These are phyloP conservation scores for Ambastaia sidthimunki DNA, from an alignment of 2,797 vertebrate genomes.

Conservation along the genomic window DNA sequence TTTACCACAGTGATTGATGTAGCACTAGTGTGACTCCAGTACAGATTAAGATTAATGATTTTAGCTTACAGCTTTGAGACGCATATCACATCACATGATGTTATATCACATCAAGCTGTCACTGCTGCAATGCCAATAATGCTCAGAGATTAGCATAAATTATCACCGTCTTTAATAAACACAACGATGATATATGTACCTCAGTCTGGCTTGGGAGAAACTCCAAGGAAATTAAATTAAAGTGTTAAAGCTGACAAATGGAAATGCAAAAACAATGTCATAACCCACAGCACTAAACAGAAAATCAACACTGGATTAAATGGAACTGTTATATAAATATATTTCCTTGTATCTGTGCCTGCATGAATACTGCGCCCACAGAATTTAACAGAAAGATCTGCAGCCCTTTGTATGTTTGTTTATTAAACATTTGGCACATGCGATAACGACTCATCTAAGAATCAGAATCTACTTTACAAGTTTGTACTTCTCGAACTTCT, in stretches of 20 bases:
- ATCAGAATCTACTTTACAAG: neutral
- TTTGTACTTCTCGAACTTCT: neutral
- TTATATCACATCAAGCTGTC: slow-evolving; percentile 46
- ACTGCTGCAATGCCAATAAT: slow-evolving; percentile 45
- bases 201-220: neutral
- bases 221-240: too few species aligned
- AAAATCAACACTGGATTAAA: neutral
- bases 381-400: neutral
- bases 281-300: neutral
- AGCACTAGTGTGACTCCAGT: slow-evolving; percentile 49
- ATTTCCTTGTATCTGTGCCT: neutral
- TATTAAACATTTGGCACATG: neutral
- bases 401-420: neutral
- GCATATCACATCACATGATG: slow-evolving; percentile 4
- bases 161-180: slow-evolving; percentile 48
- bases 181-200: neutral
- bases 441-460: neutral
- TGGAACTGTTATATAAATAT: neutral
- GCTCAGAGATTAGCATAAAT: slow-evolving; percentile 48
- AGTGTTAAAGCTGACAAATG: neutral
- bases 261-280: neutral
- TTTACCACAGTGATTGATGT: slow-evolving; percentile 59
- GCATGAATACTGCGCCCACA: neutral
- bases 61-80: slow-evolving; percentile 64
- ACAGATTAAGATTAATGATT: slow-evolving; percentile 73